Percentiles rank a stretch among this genome's conserved stretches.
phyloP scores from a whole-genome alignment of 2,113 vertebrate genomes.

The Silurus meridionalis region DNA sequence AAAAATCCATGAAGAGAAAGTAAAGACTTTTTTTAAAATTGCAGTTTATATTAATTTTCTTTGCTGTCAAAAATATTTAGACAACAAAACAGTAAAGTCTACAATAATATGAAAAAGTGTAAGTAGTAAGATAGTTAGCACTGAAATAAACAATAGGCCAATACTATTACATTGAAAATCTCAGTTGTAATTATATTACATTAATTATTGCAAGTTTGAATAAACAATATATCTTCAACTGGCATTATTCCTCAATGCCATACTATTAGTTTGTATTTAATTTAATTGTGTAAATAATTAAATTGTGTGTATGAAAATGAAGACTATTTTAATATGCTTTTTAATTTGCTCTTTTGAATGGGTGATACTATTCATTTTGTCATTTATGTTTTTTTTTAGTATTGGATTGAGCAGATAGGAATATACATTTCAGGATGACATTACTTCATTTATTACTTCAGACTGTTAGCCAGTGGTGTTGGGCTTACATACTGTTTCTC shows the following conservation, averaged over 20 bases:
- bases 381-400: background rate
- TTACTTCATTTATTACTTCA: background rate
- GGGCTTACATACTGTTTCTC: background rate
- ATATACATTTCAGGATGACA: background rate
- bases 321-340: background rate
- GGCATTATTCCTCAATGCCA: background rate
- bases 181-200: background rate
- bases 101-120: background rate
- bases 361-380: background rate
- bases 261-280: background rate
- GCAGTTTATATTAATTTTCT: background rate
- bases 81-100: background rate
- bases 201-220: background rate
- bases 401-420: background rate
- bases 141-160: background rate
- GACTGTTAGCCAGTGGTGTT: background rate
- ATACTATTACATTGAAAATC: too few relatives aligned
- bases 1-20: background rate
- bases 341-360: background rate
- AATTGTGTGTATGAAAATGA: background rate
- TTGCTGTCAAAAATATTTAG: background rate
- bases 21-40: background rate
- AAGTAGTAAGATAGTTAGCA: background rate
- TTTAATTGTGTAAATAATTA: background rate
- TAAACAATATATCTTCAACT: background rate